Conservation (phyloP, 2,113 vertebrate genomes). For the Chunga burmeisteri region DNA sequence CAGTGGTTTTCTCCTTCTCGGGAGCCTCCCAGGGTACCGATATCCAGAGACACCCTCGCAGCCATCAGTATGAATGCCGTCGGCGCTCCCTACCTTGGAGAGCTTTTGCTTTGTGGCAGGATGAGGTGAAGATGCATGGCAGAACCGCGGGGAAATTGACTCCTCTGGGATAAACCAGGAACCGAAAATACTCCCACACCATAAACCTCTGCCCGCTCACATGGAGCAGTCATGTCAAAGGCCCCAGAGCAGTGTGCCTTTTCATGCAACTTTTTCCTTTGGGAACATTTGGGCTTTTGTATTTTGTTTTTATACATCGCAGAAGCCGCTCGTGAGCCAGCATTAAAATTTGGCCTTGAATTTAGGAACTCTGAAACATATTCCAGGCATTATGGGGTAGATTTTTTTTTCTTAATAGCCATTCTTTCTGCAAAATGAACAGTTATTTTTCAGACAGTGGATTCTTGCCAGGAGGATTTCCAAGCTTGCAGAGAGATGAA, state of each 20-base stretch:
- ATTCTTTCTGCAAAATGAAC: not conserved
- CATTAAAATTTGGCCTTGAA: not conserved
- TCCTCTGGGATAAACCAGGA: not conserved
- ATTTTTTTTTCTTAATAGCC: not conserved
- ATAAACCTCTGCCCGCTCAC: not conserved
- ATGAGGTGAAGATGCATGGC: not conserved
- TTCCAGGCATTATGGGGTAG: not conserved
- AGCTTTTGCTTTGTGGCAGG: not conserved
- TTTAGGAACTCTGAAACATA: not conserved
- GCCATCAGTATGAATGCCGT: not conserved
- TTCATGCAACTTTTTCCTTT: not conserved
- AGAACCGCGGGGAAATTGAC: not conserved
- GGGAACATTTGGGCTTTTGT: not conserved
- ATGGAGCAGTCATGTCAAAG: not conserved
- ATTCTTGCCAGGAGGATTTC: not conserved
- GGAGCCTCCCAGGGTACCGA: fast-evolving
- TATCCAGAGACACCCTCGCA: not conserved
- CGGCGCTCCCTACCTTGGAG: not conserved
- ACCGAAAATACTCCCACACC: not conserved
- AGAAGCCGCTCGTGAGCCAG: not conserved
- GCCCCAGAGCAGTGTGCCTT: not conserved
- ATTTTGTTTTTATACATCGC: not conserved
- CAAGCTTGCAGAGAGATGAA: not conserved
- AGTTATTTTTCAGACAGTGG: not conserved
- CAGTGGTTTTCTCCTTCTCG: not conserved